phyloP scores from a whole-genome alignment of 2,113 vertebrate species.

The Nothocercus nigrocapillus region DNA sequence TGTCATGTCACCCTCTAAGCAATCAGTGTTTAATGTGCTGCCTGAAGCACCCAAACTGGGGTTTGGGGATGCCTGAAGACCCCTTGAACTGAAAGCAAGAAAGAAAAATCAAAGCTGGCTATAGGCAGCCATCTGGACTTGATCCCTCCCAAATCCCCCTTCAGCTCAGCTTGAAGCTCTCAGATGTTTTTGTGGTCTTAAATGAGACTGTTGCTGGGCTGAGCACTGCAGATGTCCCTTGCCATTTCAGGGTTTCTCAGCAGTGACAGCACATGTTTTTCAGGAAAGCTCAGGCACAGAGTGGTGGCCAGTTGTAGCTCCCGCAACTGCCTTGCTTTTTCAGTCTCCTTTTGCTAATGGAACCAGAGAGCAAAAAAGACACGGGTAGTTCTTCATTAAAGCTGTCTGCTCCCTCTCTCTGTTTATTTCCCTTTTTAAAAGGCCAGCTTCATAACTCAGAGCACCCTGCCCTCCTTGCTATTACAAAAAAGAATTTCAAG shows the following conservation, averaged over 20 bases:
- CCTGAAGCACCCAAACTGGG: not conserved
- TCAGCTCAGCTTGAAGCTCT: not conserved
- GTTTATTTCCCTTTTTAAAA: slow-evolving; percentile 74
- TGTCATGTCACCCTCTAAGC: not conserved
- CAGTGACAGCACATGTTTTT: not conserved
- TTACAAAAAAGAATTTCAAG: slow-evolving; percentile 58
- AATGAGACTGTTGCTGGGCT: not conserved
- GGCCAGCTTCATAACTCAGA: slow-evolving; percentile 71
- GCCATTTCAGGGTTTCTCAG: not conserved
- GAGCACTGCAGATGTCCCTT: not conserved
- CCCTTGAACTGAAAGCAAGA: not conserved
- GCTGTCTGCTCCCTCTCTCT: slow-evolving; percentile 32
- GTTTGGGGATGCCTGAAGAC: not conserved
- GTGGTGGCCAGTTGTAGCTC: not conserved
- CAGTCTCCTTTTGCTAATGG: slow-evolving; percentile 22
- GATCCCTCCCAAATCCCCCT: not conserved
- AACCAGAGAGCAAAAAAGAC: slow-evolving; percentile 35
- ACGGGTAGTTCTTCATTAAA: slow-evolving; percentile 38
- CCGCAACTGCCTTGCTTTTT: not conserved
- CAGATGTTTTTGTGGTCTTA: not conserved
- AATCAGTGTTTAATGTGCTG: not conserved
- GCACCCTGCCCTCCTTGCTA: not conserved
- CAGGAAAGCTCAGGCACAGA: not conserved
- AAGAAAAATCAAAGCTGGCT: not conserved
- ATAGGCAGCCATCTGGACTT: not conserved